phyloP scores from a whole-genome alignment of 2,888 invertebrate genomes.

The Hetaerina titia region DNA sequence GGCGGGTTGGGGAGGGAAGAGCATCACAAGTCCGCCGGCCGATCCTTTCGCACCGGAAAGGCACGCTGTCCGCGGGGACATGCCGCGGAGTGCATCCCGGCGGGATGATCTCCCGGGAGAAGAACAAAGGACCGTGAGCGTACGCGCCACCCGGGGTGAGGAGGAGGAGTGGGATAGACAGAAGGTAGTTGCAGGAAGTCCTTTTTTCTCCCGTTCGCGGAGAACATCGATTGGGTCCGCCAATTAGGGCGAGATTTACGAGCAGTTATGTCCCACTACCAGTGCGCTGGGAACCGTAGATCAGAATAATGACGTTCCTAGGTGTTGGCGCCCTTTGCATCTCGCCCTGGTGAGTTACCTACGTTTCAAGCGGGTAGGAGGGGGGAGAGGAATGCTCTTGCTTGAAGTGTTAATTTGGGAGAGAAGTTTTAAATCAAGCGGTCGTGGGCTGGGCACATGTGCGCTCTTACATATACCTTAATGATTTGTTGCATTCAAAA shows the following conservation, averaged over 20 bases:
- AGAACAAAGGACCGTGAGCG: background rate
- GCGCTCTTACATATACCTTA: too few relatives aligned
- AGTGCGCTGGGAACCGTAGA: background rate
- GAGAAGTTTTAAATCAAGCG: background rate
- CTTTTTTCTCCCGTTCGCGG: background rate
- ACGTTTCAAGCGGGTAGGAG: background rate
- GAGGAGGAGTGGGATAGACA: background rate
- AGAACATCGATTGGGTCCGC: background rate
- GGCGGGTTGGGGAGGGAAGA: too few relatives aligned
- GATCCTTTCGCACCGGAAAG: background rate
- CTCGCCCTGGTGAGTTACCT: background rate
- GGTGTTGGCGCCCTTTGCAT: background rate
- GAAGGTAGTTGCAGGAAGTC: background rate
- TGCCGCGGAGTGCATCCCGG: background rate
- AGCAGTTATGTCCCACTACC: background rate
- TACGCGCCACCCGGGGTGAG: background rate
- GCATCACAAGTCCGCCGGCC: too few relatives aligned
- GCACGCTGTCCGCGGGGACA: background rate
- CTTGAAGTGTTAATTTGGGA: background rate
- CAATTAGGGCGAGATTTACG: background rate
- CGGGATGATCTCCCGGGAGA: background rate
- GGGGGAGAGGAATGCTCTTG: background rate
- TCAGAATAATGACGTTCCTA: slow-evolving; percentile 17
- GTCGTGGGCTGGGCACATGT: too few relatives aligned
- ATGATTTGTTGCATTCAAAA: too few relatives aligned